Conservation (phyloP, 2,113 vertebrate species). For the Lophius piscatorius region DNA sequence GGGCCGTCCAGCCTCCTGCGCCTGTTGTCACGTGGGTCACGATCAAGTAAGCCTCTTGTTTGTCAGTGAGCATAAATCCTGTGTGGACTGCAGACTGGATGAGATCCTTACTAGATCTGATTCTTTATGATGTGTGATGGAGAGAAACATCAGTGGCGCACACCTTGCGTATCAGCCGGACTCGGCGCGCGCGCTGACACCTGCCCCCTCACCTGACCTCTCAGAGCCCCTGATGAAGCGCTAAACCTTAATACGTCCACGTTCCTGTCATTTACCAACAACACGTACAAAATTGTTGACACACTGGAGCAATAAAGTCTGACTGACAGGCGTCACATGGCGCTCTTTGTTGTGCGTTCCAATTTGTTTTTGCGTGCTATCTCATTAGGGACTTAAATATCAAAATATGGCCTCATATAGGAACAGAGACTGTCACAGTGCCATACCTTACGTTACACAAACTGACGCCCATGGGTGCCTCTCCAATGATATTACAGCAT, state of each 20-base stretch:
- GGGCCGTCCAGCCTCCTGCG: slow-evolving; percentile 21
- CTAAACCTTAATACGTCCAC: background rate
- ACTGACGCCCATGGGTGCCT: slow-evolving; percentile 55
- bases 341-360: no score
- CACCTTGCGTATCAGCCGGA: slow-evolving; percentile 17
- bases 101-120: slow-evolving; percentile 16
- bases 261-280: slow-evolving; percentile 3
- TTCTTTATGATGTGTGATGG: slow-evolving; percentile 40
- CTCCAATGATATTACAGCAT: slow-evolving; percentile 57
- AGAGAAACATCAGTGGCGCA: slow-evolving; percentile 21
- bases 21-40: background rate
- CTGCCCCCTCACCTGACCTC: slow-evolving; percentile 16
- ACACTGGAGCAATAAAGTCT: slow-evolving; percentile 16
- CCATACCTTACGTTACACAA: slow-evolving; percentile 42
- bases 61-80: slow-evolving; percentile 11
- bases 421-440: slow-evolving; percentile 48
- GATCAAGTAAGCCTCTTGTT: slow-evolving; percentile 54
- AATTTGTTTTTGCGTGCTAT: slow-evolving; percentile 25
- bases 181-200: slow-evolving; percentile 16
- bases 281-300: slow-evolving; percentile 5
- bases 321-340: slow-evolving; percentile 45
- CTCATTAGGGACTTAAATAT: slow-evolving; percentile 47
- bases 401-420: slow-evolving; percentile 33
- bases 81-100: slow-evolving; percentile 2
- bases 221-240: background rate